phyloP scores from a whole-genome alignment of 1,140 invertebrate genomes.

The Proales similis region DNA sequence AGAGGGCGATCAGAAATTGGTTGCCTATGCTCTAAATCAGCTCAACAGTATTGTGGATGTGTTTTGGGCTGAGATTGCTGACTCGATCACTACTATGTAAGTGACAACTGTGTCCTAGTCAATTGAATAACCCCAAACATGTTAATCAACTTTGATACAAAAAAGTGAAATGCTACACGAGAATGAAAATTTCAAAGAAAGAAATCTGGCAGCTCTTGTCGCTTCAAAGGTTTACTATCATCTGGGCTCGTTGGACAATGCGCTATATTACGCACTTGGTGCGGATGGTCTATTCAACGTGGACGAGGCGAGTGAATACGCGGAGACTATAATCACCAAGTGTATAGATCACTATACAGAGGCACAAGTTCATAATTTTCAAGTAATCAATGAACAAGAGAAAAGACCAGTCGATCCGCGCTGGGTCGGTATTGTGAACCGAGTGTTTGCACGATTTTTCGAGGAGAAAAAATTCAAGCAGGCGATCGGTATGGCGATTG shows the following conservation, averaged over 20 bases:
- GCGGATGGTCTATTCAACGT: slow-evolving; percentile 89
- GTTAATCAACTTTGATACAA: slow-evolving; percentile 37
- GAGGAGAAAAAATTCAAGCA: slow-evolving; percentile 87
- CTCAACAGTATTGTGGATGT: slow-evolving; percentile 87
- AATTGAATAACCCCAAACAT: slow-evolving; percentile 4
- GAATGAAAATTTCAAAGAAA: slow-evolving; percentile 73
- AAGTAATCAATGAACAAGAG: slow-evolving; percentile 18
- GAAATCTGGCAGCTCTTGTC: slow-evolving; percentile 85
- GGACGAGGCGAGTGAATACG: slow-evolving; percentile 83
- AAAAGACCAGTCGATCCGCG: slow-evolving; percentile 66
- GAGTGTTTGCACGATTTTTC: slow-evolving; percentile 91
- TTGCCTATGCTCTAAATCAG: slow-evolving; percentile 73
- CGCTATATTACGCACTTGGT: slow-evolving; percentile 81
- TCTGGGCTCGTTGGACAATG: slow-evolving; percentile 88
- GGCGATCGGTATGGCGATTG: slow-evolving; percentile 77
- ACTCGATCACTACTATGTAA: slow-evolving; percentile 89
- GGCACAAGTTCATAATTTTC: slow-evolving; percentile 12
- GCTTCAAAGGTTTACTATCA: slow-evolving; percentile 98
- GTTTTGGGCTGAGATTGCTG: slow-evolving; percentile 97
- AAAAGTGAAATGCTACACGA: slow-evolving; percentile 84
- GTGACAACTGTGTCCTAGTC: slow-evolving; percentile 37
- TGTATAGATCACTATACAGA: slow-evolving; percentile 38
- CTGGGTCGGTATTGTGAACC: slow-evolving; percentile 84
- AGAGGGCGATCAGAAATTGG: slow-evolving; percentile 56
- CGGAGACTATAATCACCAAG: slow-evolving; percentile 76